Evolutionary conservation across 1,140 invertebrate species (phyloP).

Genomic region (Goniozus legneri): DNA sequence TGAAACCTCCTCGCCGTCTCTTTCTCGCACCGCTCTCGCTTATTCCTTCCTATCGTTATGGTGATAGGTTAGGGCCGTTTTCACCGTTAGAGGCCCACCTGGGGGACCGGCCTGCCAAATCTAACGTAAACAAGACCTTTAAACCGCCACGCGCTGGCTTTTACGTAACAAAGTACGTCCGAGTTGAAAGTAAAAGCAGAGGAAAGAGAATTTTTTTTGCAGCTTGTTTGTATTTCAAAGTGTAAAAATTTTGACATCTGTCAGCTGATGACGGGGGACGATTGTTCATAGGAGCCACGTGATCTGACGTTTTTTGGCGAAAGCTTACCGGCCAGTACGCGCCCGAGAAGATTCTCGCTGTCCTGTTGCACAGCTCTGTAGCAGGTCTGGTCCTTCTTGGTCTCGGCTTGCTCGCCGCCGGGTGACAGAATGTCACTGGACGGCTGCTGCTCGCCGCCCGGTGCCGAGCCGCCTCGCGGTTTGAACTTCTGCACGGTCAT

Average conservation of each 20-base stretch:
- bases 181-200: slow-evolving; percentile 8
- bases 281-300: too few relatives aligned
- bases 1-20: slow-evolving; percentile 45
- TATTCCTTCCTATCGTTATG: slow-evolving; percentile 22
- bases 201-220: too few relatives aligned
- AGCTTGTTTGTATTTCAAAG: too few relatives aligned
- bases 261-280: too few relatives aligned
- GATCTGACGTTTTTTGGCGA: neutral
- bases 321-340: slow-evolving; percentile 52
- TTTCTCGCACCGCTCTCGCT: slow-evolving; percentile 13
- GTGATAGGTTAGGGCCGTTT: slow-evolving; percentile 16
- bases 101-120: too few relatives aligned
- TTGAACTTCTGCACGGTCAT: slow-evolving; percentile 54
- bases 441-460: slow-evolving; percentile 37
- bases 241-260: too few relatives aligned
- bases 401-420: neutral
- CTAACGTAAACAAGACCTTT: too few relatives aligned
- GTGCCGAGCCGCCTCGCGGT: slow-evolving; percentile 32
- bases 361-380: slow-evolving; percentile 32
- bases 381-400: neutral
- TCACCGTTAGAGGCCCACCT: too few relatives aligned
- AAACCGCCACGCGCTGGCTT: neutral
- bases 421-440: slow-evolving; percentile 42
- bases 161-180: slow-evolving; percentile 2
- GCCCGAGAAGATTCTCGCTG: slow-evolving; percentile 52